Conservation (phyloP, 2,797 vertebrate genomes). For the Alcedo atthis region DNA sequence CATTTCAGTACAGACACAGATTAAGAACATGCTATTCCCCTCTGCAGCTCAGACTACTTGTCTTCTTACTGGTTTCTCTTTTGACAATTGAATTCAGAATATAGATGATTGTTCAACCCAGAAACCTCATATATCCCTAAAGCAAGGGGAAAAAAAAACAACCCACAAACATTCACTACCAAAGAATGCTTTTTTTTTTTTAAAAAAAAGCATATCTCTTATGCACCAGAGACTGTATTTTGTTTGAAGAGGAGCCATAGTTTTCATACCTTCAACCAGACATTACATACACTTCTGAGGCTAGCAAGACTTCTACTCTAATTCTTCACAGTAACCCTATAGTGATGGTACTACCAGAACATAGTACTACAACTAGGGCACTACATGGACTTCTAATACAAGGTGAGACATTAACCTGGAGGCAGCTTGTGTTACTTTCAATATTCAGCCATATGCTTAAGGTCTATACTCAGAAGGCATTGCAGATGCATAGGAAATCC, state of each 20-base stretch:
- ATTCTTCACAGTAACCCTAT: background rate
- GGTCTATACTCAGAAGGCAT: background rate
- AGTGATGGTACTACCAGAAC: background rate
- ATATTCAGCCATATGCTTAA: background rate
- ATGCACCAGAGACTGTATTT: background rate
- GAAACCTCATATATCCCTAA: background rate
- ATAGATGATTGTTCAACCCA: background rate
- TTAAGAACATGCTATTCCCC: background rate
- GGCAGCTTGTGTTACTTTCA: background rate
- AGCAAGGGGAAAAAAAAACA: background rate
- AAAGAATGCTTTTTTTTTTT: accelerated
- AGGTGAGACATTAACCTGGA: background rate
- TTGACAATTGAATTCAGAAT: background rate
- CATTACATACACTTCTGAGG: background rate
- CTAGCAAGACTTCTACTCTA: background rate
- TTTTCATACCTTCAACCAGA: background rate
- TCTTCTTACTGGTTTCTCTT: background rate
- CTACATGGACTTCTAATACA: background rate
- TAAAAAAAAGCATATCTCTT: background rate
- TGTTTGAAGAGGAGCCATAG: background rate
- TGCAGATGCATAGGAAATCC: accelerated
- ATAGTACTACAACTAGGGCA: background rate
- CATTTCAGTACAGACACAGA: background rate
- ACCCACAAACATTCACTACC: background rate
- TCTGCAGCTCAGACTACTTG: background rate